Base-by-base conservation (phyloP, 2,113 vertebrate species). In the Heterotilapia buettikoferi region DNA sequence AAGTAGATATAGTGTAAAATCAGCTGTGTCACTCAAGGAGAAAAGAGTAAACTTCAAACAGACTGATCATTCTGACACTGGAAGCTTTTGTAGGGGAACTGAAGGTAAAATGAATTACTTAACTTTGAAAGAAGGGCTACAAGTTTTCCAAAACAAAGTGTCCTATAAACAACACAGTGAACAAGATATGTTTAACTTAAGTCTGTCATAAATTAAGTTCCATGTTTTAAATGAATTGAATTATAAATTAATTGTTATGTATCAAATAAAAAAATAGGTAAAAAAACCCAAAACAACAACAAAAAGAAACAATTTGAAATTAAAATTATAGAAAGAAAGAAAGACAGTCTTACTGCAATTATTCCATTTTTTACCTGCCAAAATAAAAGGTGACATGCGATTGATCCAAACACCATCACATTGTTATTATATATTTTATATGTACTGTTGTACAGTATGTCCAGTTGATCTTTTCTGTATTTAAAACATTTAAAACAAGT, bases 11-110 rank as follows among this genome's bases (percentile, higher is more conserved):
- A 78, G 83, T 86, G 81, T 57, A 83, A 88, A 80, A 90, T 82
- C 81, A 84, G 84, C 18, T 78, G 78, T 83, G 89, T 92, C 82
- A 87, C 7, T 89, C 84, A 90, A 84, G 61, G 86, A 89, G 50
- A 89, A 76, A 57, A 40, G 73, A 50, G 21, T 50, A 56, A 36
- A 80, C 12, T 80, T 79, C n/a, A 26, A 45, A 81, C 50, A 82
- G 84, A 84, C 66, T 24, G 71, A 19, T 57, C 45, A 56, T 29
- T 78, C 36, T 83, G 80, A 84, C 82, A 82, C 26, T 1, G 47
- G 57, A 63, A 86, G 61, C 63, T 83, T 82, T 76, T 90, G 54
- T 56, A n/a, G 79, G 81, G n/a, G 82, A 81, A 45, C 4, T 10
- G 53, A 68, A 85, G 57, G 63, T 83, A 85, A 88, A 84, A 82